Conservation (phyloP, 23 tunicate species). For the Halocynthia aurantium region DNA sequence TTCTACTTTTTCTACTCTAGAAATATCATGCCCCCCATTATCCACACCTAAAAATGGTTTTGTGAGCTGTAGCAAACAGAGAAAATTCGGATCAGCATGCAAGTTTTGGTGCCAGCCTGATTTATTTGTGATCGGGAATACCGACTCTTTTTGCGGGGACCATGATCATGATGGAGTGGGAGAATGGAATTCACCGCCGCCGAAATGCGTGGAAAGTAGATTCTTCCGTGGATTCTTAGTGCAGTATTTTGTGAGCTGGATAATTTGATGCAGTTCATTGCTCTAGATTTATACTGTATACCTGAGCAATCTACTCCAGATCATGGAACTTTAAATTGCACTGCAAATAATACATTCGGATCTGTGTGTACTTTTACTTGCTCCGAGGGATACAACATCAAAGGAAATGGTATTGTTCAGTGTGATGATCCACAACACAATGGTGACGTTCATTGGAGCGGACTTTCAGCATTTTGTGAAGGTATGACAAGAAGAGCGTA, state of each 20-base stretch:
- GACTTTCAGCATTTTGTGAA: conserved; percentile 9
- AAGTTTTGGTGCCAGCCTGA: conserved; percentile 7
- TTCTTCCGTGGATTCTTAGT: neutral
- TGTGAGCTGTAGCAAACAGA: neutral
- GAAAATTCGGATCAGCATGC: neutral
- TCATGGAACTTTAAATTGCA: neutral
- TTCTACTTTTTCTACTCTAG: neutral
- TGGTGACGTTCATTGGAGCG: conserved; percentile 6
- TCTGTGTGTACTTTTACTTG: conserved; percentile 9
- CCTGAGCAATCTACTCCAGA: conserved; percentile 1
- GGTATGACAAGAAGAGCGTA: neutral
- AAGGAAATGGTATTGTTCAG: conserved; percentile 2
- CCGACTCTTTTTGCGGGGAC: conserved; percentile 18
- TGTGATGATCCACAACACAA: conserved; percentile 8
- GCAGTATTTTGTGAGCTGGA: neutral
- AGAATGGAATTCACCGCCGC: conserved; percentile 10
- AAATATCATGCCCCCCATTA: neutral
- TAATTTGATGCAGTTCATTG: neutral
- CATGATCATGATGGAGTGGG: conserved; percentile 1
- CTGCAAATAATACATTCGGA: neutral
- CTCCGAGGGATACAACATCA: conserved; percentile 6
- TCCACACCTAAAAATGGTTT: conserved; percentile 7
- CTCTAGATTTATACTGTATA: conserved; percentile 4
- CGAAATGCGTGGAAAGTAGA: conserved; percentile 14
- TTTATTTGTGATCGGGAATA: neutral